Percentiles rank a stretch among this genome's conserved stretches.
Evolutionary conservation across 2,113 vertebrate species (phyloP).

Genomic region (Phrynocephalus versicolor): DNA sequence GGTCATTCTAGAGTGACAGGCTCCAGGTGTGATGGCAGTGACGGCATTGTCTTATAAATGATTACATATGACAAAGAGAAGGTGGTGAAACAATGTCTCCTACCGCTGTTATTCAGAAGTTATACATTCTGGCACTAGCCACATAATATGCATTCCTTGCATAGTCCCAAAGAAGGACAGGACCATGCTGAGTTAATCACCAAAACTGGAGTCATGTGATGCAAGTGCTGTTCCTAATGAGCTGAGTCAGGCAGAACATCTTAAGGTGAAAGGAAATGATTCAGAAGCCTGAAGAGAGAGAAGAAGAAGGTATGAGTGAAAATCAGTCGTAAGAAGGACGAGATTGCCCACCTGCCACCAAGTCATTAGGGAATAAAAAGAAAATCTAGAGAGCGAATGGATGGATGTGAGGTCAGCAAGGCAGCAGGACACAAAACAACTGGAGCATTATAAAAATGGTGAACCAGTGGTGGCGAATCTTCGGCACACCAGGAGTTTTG

Average conservation of each 20-base stretch:
- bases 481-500: too few species aligned
- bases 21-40: not conserved
- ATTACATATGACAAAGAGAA: not conserved
- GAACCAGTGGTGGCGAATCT: too few species aligned
- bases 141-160: not conserved
- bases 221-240: not conserved
- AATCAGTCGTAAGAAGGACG: not conserved
- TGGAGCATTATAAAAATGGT: not conserved
- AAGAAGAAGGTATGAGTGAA: not conserved
- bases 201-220: not conserved
- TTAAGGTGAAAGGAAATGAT: constrained; percentile 31
- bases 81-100: not conserved
- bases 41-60: not conserved
- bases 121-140: not conserved
- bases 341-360: not conserved
- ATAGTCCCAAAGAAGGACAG: not conserved
- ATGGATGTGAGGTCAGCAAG: not conserved
- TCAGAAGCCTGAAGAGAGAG: not conserved
- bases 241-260: not conserved
- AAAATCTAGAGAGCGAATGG: not conserved
- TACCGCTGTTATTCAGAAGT: too few species aligned
- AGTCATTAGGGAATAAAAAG: not conserved
- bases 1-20: not conserved
- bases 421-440: not conserved
- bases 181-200: not conserved